A percentile compares a stretch with the other conserved stretches of the same genome.
These are phyloP conservation scores for Nymphalis urticae DNA, from an alignment of 2,888 invertebrate genomes.

Conservation along the genomic window DNA sequence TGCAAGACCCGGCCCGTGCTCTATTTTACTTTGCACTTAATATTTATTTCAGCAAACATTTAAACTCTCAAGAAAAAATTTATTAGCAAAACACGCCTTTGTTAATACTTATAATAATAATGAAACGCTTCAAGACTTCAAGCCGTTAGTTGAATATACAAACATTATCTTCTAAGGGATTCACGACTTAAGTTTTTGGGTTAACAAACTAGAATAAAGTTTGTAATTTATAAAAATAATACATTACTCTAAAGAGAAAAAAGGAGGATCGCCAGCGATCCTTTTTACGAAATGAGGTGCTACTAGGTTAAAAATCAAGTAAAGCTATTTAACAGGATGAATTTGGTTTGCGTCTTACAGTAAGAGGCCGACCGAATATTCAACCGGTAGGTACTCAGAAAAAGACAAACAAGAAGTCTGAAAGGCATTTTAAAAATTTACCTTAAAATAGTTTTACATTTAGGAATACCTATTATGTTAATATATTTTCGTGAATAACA, in stretches of 20 bases:
- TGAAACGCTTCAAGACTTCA: conserved; percentile 61
- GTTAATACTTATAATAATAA: conserved; percentile 67
- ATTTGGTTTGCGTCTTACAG: conserved; percentile 58
- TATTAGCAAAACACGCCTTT: conserved; percentile 72
- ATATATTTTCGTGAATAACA: conserved; percentile 81
- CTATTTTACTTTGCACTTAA: conserved; percentile 49
- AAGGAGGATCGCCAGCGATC: conserved; percentile 79
- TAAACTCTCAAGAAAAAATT: conserved; percentile 64
- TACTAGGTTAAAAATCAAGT: conserved; percentile 69
- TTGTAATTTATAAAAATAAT: conserved; percentile 66
- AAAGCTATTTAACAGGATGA: conserved; percentile 69
- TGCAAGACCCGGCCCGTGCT: conserved; percentile 76
- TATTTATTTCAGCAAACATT: conserved; percentile 48
- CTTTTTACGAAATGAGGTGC: conserved; percentile 75
- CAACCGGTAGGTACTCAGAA: conserved; percentile 70
- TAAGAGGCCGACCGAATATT: conserved; percentile 72
- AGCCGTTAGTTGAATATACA: conserved; percentile 75
- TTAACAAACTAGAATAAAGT: conserved; percentile 65
- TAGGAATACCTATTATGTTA: conserved; percentile 77
- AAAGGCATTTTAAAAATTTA: conserved; percentile 78
- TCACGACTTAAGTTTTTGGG: conserved; percentile 60
- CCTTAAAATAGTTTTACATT: conserved; percentile 76
- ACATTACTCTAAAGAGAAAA: conserved; percentile 76
- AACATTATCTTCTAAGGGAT: conserved; percentile 58
- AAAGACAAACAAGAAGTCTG: conserved; percentile 74